These are phyloP conservation scores for Alosa alosa DNA, from an alignment of 2,113 vertebrate genomes.

Conservation along the genomic window DNA sequence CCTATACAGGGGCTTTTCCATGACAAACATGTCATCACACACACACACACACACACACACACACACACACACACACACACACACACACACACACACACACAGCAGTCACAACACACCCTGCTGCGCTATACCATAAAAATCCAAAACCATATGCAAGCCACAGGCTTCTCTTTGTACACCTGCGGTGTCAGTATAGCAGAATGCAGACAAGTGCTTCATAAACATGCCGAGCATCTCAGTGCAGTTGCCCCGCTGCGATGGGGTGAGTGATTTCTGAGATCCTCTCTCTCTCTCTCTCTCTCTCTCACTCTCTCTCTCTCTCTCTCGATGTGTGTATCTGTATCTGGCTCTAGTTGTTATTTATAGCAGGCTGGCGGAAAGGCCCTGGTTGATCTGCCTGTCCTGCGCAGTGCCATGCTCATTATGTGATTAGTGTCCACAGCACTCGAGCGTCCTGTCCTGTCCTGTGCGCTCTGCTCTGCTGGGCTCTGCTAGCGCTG, in stretches of 20 bases:
- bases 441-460: conserved; percentile 57
- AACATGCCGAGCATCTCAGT: not conserved
- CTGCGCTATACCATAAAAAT: not conserved
- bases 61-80: conserved; percentile 5
- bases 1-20: not conserved
- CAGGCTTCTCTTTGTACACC: not conserved
- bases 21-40: not conserved
- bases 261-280: not conserved
- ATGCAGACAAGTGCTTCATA: not conserved
- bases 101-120: not conserved
- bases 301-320: not conserved
- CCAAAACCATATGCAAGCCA: not conserved
- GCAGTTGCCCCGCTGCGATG: not conserved
- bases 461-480: conserved; percentile 29
- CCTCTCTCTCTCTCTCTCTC: not conserved
- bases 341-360: conserved; percentile 61
- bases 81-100: not conserved
- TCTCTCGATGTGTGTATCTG: conserved; percentile 13
- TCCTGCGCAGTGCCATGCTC: conserved; percentile 62
- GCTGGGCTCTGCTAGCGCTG: not conserved
- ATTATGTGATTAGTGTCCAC: conserved; percentile 75
- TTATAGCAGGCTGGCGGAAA: conserved; percentile 62
- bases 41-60: not conserved
- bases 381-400: conserved; percentile 61
- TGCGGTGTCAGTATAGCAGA: not conserved